Percentiles rank a stretch among this genome's conserved stretches.
phyloP scores from a whole-genome alignment of 2,797 vertebrate species.

The Adelosebastes latens region DNA sequence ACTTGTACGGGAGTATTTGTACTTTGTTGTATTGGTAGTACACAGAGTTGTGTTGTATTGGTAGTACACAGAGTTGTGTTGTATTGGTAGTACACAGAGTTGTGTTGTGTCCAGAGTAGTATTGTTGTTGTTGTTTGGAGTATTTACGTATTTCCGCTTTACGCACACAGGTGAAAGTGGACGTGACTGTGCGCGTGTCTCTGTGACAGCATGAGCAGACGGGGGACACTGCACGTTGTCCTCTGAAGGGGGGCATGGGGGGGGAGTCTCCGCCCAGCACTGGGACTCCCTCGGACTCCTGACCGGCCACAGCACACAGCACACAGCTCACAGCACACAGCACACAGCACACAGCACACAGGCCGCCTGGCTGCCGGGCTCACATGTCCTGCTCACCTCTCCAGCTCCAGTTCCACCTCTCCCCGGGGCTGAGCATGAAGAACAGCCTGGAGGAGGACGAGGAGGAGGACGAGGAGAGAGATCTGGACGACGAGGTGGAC shows the following conservation, averaged over 20 bases:
- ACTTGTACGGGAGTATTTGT: background rate
- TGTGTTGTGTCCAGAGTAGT: too few species aligned
- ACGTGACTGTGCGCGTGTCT: conserved; percentile 2
- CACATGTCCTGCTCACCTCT: conserved; percentile 45
- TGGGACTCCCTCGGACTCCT: conserved; percentile 4
- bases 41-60: background rate
- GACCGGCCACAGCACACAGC: background rate
- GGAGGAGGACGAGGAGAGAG: conserved; percentile 35
- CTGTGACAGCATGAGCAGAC: background rate
- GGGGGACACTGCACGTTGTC: background rate
- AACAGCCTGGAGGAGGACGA: conserved; percentile 39
- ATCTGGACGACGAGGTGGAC: conserved; percentile 71
- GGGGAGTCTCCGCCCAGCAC: background rate
- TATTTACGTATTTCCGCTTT: background rate
- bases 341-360: background rate
- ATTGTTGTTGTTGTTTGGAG: background rate
- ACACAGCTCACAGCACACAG: too few species aligned
- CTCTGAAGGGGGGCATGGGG: background rate
- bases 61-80: background rate
- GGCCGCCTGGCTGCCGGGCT: conserved; percentile 12
- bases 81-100: background rate
- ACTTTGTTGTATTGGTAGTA: background rate
- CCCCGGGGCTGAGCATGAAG: background rate
- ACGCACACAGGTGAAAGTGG: conserved; percentile 27
- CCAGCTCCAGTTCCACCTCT: background rate